Percentiles rank a stretch among this genome's conserved stretches.
Evolutionary conservation across 2,888 invertebrate genomes (phyloP).

Genomic region (Heliconius hortense): DNA sequence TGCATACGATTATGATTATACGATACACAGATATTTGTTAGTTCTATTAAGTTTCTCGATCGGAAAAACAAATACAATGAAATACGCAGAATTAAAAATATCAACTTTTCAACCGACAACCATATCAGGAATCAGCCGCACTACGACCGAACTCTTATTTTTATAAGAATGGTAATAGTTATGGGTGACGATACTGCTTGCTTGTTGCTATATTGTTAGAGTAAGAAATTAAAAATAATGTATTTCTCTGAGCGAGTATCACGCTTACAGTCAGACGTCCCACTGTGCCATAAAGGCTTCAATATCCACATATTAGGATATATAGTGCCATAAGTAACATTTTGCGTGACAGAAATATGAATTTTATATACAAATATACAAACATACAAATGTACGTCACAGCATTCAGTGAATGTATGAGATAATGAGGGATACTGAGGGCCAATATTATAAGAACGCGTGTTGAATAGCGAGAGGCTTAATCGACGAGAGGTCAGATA

Average conservation of each 20-base stretch:
- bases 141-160: no score
- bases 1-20: no score
- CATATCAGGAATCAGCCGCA: no score
- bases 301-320: background rate
- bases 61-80: no score
- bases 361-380: background rate
- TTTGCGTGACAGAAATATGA: constrained; percentile 13
- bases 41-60: no score
- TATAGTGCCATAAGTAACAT: background rate
- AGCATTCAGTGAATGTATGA: constrained; percentile 21
- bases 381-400: background rate
- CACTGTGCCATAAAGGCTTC: no score
- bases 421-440: constrained; percentile 31
- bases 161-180: no score
- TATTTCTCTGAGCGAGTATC: background rate
- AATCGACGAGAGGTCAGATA: constrained; percentile 37
- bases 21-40: no score
- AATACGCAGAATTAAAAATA: no score
- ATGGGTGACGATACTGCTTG: no score
- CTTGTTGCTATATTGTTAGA: no score
- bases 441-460: constrained; percentile 34
- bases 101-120: no score
- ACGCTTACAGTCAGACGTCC: background rate
- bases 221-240: background rate
- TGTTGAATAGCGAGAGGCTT: constrained; percentile 30